Percentiles rank a stretch among this genome's conserved stretches.
These are phyloP conservation scores for Campylomormyrus numenius DNA, from an alignment of 2,113 vertebrate genomes.

Conservation along the genomic window DNA sequence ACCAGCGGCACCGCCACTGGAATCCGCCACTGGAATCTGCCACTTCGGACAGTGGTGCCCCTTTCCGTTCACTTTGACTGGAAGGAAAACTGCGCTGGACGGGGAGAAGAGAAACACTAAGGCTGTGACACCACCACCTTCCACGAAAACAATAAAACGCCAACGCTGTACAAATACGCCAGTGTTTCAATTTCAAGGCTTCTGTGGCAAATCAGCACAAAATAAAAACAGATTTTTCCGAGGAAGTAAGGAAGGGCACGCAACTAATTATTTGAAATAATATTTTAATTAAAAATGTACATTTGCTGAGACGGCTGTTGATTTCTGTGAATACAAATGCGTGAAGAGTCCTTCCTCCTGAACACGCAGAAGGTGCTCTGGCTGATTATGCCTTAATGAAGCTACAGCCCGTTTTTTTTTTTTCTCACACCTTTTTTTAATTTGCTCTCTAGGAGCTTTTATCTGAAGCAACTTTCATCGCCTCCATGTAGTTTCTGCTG, in stretches of 20 bases:
- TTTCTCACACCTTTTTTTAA: constrained; percentile 16
- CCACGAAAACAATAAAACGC: neutral
- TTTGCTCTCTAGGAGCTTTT: constrained; percentile 5
- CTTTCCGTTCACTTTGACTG: neutral
- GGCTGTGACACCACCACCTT: neutral
- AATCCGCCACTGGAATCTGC: neutral
- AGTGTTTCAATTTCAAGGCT: neutral
- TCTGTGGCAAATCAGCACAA: neutral
- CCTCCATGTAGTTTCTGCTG: neutral
- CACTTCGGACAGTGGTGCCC: neutral
- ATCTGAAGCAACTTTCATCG: constrained; percentile 1
- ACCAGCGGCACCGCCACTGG: neutral
- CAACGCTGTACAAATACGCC: neutral
- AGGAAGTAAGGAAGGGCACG: constrained; percentile 7
- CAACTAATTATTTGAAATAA: neutral
- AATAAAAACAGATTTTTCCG: constrained; percentile 1
- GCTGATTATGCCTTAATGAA: constrained; percentile 13
- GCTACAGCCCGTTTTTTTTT: neutral
- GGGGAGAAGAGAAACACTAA: neutral
- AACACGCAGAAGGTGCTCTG: neutral
- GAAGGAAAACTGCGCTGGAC: neutral
- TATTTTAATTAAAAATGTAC: constrained; percentile 3
- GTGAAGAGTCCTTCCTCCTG: neutral
- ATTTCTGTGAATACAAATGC: neutral
- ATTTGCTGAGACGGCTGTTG: neutral